Conservation (phyloP, 1,140 invertebrate species). For the Rhizoglyphus robini region DNA sequence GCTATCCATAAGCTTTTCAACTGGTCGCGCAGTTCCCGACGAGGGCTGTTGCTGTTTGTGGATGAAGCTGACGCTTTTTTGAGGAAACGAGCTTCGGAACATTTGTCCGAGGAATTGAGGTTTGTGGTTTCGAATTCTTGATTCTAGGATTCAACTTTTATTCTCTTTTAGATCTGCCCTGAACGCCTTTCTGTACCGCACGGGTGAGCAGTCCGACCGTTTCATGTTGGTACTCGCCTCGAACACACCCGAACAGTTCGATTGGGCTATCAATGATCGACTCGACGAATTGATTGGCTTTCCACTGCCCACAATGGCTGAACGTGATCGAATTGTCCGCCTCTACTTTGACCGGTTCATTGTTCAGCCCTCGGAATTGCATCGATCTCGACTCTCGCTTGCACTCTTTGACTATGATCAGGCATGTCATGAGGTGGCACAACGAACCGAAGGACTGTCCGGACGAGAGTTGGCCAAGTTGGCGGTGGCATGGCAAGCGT, state of each 20-base stretch:
- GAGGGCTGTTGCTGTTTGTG: conserved; percentile 81
- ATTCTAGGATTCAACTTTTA: no score
- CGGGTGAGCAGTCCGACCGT: conserved; percentile 89
- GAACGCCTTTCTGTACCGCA: conserved; percentile 93
- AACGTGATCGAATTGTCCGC: conserved; percentile 78
- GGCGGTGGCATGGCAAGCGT: conserved; percentile 83
- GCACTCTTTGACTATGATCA: conserved; percentile 84
- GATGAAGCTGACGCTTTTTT: conserved; percentile 99
- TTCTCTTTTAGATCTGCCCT: conserved; percentile 75
- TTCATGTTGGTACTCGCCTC: conserved; percentile 97
- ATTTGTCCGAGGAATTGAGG: conserved; percentile 93
- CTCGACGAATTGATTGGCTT: conserved; percentile 97
- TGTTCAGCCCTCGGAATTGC: conserved; percentile 56
- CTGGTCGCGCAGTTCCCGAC: conserved; percentile 81
- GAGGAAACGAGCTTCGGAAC: conserved; percentile 82
- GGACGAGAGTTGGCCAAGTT: conserved; percentile 93
- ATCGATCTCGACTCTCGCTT: conserved; percentile 69
- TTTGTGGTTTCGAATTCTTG: no score
- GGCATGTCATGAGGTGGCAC: conserved; percentile 73
- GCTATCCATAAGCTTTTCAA: conserved; percentile 98
- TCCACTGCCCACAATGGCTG: conserved; percentile 67
- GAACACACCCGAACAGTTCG: conserved; percentile 97
- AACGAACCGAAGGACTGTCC: conserved; percentile 73
- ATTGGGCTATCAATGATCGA: conserved; percentile 94
- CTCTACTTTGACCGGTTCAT: conserved; percentile 96